A percentile compares a stretch with the other conserved stretches of the same genome.
Conservation (phyloP, 2,113 vertebrate species). For the Nothoprocta perdicaria region DNA sequence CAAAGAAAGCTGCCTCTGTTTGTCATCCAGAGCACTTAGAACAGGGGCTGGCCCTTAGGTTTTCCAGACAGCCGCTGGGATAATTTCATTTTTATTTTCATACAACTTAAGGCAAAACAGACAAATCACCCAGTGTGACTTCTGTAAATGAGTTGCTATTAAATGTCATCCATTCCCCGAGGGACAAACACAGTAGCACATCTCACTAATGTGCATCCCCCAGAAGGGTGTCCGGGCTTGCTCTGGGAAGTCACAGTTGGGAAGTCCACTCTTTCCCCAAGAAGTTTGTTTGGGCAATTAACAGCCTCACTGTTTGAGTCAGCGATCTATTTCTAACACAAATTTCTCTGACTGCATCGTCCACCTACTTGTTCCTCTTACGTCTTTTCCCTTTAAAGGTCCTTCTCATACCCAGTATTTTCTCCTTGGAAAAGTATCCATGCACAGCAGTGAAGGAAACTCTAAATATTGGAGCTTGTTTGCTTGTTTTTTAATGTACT, state of each 20-base stretch:
- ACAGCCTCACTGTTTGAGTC: neutral
- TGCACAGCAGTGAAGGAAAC: neutral
- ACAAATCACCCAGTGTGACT: neutral
- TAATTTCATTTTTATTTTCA: neutral
- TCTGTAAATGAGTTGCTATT: neutral
- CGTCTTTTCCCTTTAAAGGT: neutral
- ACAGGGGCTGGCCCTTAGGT: neutral
- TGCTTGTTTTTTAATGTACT: neutral
- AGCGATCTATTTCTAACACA: neutral
- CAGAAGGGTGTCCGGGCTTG: neutral
- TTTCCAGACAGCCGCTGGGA: neutral
- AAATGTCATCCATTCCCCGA: rapidly evolving
- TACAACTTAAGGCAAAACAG: neutral
- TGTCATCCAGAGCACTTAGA: neutral
- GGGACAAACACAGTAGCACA: neutral
- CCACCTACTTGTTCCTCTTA: neutral
- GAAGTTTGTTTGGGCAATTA: neutral
- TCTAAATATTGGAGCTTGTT: neutral
- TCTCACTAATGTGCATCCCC: neutral
- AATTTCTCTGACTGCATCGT: neutral
- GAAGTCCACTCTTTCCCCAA: neutral
- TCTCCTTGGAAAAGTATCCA: neutral
- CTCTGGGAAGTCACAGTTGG: neutral
- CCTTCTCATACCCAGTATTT: neutral
- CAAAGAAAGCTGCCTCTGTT: conserved; percentile 16